Conservation (phyloP, 1,140 invertebrate species). For the Euura lappo region DNA sequence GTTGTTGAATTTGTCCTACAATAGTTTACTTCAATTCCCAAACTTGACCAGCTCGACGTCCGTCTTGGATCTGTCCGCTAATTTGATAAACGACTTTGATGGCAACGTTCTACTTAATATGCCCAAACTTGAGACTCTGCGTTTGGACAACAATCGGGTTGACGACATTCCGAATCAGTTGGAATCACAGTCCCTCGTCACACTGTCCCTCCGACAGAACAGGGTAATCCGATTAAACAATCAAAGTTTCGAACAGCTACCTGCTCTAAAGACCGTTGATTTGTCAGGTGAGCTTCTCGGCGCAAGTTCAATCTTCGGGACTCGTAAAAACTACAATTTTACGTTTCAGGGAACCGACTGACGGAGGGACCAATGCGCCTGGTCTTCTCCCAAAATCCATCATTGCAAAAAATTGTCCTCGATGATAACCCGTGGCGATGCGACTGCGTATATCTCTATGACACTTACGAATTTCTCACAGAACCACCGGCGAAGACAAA, state of each 20-base stretch:
- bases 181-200: conserved; percentile 37
- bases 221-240: conserved; percentile 37
- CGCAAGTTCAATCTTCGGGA: neutral
- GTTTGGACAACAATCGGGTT: conserved; percentile 56
- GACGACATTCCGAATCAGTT: conserved; percentile 35
- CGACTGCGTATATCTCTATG: conserved; percentile 66
- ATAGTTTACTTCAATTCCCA: conserved; percentile 51
- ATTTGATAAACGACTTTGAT: conserved; percentile 65
- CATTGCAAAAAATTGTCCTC: conserved; percentile 63
- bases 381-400: conserved; percentile 67
- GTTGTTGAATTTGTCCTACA: conserved; percentile 70
- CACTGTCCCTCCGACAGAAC: conserved; percentile 41
- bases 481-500: conserved; percentile 63
- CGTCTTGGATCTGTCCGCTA: conserved; percentile 68
- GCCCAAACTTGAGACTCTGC: conserved; percentile 63
- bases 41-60: conserved; percentile 31
- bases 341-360: conserved; percentile 66
- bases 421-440: conserved; percentile 78
- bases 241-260: conserved; percentile 36
- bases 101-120: conserved; percentile 62
- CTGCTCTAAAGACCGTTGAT: conserved; percentile 42
- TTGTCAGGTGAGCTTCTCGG: conserved; percentile 42
- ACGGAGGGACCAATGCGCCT: conserved; percentile 63
- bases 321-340: conserved; percentile 17
- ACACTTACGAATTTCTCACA: conserved; percentile 67